Evolutionary conservation across 1,140 invertebrate genomes (phyloP), one percentile per base, ranked within the genome.

Genomic region (Philopotamus ludificatus): DNA sequence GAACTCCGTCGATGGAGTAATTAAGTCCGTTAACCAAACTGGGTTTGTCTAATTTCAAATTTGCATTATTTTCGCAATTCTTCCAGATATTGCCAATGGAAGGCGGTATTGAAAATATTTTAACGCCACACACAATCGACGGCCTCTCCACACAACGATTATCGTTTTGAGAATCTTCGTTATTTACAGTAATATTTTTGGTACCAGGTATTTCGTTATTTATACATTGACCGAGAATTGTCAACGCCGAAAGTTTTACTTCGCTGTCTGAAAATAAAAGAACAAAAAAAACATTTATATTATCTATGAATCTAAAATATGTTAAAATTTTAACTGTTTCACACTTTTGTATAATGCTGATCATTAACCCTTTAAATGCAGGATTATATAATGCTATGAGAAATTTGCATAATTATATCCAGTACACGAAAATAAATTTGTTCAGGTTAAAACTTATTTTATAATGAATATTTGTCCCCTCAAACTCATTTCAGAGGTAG

Each of bases 1-100:
- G 73, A 16, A 81, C 72, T 55, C 69, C 76, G 67, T 79, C 77
- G 71, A 75, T 75, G 10, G 76, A 74, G 62, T 79, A 75, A 63
- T 79, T 78, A 4, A 79, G 70, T 1, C 74, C 74, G 72, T 79
- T 79, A 58, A 75, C 77, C n/a, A 23, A 26, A 1, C 73, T 74
- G 55, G 76, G 74, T 18, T 54, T 58, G 20, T 77, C 76, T 9
- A 74, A 70, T 1, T 73, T 73, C 12, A 71, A 50, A 10, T 70
- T 64, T 23, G 71, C 73, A 0, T 73, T 77, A 10, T 72, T 73
- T 45, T 79, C 76, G 10, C 74, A 74, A 60, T 58, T 25, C 18
- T 50, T 47, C 63, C 78, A 79, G 9, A 80, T 72, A 7, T 76
- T 73, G 0, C 76, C 73, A n/a, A 77, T 74, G 9, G 45, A 44